phyloP scores from a whole-genome alignment of 2,797 vertebrate genomes.

The Myotis findleyi region DNA sequence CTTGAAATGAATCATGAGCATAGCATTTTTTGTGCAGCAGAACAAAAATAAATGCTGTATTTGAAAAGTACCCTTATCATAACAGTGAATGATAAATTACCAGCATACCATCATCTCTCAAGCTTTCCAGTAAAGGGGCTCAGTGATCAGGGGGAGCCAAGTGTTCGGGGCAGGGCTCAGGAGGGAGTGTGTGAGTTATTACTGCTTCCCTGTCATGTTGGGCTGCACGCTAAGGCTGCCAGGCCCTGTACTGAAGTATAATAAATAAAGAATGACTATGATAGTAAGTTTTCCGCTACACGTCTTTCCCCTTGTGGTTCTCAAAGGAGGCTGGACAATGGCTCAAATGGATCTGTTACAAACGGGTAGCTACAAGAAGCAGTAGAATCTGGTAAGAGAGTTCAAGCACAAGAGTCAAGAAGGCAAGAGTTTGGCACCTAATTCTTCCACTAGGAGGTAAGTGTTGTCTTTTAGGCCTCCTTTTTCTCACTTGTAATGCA shows the following conservation, averaged over 20 bases:
- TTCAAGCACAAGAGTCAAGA: background rate
- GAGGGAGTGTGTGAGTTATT: background rate
- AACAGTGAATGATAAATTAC: background rate
- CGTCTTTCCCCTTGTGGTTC: background rate
- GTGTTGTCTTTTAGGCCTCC: background rate
- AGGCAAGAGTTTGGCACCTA: background rate
- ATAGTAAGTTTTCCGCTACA: background rate
- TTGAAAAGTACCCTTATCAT: constrained; percentile 45
- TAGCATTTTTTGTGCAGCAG: constrained; percentile 22
- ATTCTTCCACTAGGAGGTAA: background rate
- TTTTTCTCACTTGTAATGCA: background rate
- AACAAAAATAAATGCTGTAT: constrained; percentile 61
- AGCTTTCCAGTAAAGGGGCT: background rate
- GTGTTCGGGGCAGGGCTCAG: background rate
- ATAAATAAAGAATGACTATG: background rate
- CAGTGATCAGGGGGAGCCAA: background rate
- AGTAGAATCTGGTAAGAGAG: background rate
- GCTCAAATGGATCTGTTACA: background rate
- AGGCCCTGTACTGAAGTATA: background rate
- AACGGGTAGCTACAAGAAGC: background rate
- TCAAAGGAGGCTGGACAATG: background rate
- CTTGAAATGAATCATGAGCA: constrained; percentile 57
- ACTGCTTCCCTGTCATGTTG: background rate
- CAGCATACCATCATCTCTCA: background rate
- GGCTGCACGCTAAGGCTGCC: background rate